Conservation (phyloP, 2,888 invertebrate genomes). For the Cheilosia vulpina region DNA sequence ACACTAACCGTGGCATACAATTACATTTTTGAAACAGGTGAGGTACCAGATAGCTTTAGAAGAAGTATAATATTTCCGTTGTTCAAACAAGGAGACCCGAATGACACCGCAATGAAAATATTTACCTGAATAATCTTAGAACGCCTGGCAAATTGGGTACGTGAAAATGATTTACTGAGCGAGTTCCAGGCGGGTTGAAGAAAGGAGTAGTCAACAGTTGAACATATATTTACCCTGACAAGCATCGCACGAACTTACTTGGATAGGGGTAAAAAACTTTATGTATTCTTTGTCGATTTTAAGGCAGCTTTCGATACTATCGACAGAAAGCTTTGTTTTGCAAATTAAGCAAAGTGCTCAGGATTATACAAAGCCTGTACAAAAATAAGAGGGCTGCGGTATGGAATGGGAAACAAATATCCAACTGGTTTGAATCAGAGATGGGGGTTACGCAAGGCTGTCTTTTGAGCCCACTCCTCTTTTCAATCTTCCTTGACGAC, state of each 20-base stretch:
- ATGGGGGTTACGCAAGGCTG: too few species aligned
- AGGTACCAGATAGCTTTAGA: background rate
- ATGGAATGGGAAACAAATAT: too few species aligned
- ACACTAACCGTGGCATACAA: background rate
- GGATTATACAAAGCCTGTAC: background rate
- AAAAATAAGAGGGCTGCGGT: too few species aligned
- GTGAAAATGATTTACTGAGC: background rate
- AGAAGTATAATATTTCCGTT: constrained; percentile 2
- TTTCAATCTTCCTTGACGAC: too few species aligned
- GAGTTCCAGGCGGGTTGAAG: background rate
- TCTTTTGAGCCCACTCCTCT: too few species aligned
- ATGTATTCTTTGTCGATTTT: background rate
- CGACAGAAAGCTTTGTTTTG: background rate
- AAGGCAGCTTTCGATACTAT: background rate
- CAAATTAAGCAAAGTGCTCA: background rate
- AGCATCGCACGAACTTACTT: background rate
- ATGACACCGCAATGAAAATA: background rate
- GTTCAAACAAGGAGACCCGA: background rate
- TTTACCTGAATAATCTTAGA: constrained; percentile 1
- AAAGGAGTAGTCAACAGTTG: background rate
- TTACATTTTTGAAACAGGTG: background rate
- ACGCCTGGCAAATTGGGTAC: background rate
- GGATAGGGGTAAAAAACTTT: background rate
- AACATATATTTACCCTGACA: background rate
- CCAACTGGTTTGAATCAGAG: too few species aligned